Base-by-base conservation (phyloP, 2,797 vertebrate genomes). In the Trachurus trachurus region DNA sequence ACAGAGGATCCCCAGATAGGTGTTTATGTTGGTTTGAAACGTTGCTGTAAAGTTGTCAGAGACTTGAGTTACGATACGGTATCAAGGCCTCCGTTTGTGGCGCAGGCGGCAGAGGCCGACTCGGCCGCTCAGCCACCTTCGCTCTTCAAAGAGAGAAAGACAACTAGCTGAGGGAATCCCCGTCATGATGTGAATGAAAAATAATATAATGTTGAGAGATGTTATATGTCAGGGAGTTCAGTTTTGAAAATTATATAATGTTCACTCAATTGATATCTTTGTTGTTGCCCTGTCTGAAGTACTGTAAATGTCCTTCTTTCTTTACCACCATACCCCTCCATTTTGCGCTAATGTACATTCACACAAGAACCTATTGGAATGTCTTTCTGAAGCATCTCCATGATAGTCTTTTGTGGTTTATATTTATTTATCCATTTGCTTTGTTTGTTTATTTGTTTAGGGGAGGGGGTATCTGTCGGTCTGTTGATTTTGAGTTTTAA, bases 151-250 rank as follows among this genome's bases (percentile, higher is more conserved):
- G 68, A 72, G 73, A 77, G 63, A 74, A 21, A 47, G 54, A 83
- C 57, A 73, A 45, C 21, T 68, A 80, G 70, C 76, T 75, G 77
- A 87, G 64, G 64, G 83, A 90, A 82, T 86, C 82, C 85, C 85
- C 87, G 83, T 87, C 81, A 82, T 85, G 85, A 89, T 91, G 87
- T 90, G 90, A 93, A 89, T 88, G 90, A 90, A 89, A 89, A 84
- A 84, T 78, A 77, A 84, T 87, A 86, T 90, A 87, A 82, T 76
- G 77, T 82, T 83, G 83, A 92, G 86, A 91, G 84, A 85, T 81
- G 79, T 82, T 90, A 83, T 88, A 90, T 90, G 92, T 94, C 92
- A 91, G 92, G 92, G 92, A 93, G 83, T 88, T 92, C 83, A 82
- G 83, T 89, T 92, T 86, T 88, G 42, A 87, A 89, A 89, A 85